Conservation (phyloP, 2,888 invertebrate genomes). For the Monochamus alternatus region DNA sequence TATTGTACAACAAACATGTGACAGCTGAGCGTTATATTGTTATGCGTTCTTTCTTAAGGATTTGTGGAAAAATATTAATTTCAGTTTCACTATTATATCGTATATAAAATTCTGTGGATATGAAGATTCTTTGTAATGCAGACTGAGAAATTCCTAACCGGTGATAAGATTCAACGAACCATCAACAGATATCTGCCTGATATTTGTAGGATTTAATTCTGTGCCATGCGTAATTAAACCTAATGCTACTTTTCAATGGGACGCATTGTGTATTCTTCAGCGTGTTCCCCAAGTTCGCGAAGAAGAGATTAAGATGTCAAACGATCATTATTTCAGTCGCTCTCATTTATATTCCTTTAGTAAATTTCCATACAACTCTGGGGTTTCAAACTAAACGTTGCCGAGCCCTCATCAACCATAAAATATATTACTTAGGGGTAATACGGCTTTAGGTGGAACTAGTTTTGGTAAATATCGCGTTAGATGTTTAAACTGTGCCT, state of each 20-base stretch:
- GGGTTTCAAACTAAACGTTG: slow-evolving; percentile 38
- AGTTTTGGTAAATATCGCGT: neutral
- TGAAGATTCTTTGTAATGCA: no score
- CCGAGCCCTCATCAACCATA: slow-evolving; percentile 33
- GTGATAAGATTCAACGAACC: no score
- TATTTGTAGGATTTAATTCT: neutral
- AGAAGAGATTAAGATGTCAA: slow-evolving; percentile 34
- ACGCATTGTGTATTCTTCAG: neutral
- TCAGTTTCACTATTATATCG: no score
- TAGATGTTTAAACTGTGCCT: no score
- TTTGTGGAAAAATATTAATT: no score
- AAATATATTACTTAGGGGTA: slow-evolving; percentile 22
- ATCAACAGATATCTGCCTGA: no score
- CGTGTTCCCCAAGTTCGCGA: slow-evolving; percentile 16
- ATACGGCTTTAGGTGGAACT: neutral
- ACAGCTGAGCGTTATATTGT: no score
- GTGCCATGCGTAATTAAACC: neutral
- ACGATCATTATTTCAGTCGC: slow-evolving; percentile 29
- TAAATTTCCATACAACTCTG: slow-evolving; percentile 31
- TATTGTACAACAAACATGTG: no score
- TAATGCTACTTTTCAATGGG: neutral
- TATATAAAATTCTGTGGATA: no score
- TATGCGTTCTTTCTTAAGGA: no score
- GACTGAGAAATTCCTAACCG: no score
- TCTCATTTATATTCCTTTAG: slow-evolving; percentile 30